Conservation (phyloP, 23 tunicate genomes). For the Corella eumyota region DNA sequence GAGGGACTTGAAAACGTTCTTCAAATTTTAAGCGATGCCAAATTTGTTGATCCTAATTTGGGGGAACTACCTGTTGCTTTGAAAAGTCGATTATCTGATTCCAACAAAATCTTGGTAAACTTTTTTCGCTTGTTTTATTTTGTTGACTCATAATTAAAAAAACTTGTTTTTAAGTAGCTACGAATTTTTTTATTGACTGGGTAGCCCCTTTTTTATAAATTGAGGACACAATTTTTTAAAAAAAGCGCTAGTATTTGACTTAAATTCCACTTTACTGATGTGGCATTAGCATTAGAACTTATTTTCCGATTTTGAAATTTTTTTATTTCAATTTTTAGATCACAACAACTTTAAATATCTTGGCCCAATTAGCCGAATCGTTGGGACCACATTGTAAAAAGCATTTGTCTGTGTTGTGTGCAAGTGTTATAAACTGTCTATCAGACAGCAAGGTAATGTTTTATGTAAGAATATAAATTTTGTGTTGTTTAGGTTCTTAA, state of each 20-base stretch:
- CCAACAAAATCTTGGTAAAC: constrained; percentile 30
- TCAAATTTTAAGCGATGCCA: constrained; percentile 20
- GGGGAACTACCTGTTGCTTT: constrained; percentile 39
- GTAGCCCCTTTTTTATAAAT: too few species aligned
- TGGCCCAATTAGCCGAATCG: constrained; percentile 22
- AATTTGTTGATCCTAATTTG: constrained; percentile 25
- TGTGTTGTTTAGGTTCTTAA: too few species aligned
- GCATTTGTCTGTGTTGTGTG: constrained; percentile 10
- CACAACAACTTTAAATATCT: constrained; percentile 14
- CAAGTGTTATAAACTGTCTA: constrained; percentile 14
- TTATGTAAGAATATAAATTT: not conserved
- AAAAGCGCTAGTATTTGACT: too few species aligned
- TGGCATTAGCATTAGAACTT: not conserved
- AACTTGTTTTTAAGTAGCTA: too few species aligned
- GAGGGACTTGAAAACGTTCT: constrained; percentile 36
- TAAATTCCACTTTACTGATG: not conserved
- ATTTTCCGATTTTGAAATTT: not conserved
- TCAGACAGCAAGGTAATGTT: constrained; percentile 36
- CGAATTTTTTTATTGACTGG: too few species aligned
- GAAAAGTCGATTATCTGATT: constrained; percentile 25
- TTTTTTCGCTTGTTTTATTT: too few species aligned
- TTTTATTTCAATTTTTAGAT: not conserved
- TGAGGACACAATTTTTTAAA: too few species aligned
- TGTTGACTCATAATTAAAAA: too few species aligned
- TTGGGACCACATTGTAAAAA: constrained; percentile 21